phyloP scores from a whole-genome alignment of 1,140 invertebrate species.

The Uloborus diversus region DNA sequence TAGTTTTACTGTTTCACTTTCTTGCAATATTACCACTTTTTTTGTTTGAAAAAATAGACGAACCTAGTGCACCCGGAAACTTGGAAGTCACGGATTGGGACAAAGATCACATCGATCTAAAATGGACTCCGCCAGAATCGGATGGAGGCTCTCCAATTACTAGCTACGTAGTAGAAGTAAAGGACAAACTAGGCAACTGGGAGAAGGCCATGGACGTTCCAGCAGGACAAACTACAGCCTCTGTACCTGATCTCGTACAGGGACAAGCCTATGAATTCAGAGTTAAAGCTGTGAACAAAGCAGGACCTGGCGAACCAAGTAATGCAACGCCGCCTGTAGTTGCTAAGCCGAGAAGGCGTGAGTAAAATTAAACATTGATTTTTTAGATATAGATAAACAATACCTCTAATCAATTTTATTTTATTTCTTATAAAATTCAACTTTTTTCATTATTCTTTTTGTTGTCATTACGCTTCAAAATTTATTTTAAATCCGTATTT shows the following conservation, averaged over 20 bases:
- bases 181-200: constrained; percentile 95
- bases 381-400: background rate
- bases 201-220: constrained; percentile 88
- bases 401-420: background rate
- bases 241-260: constrained; percentile 88
- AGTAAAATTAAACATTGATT: constrained; percentile 32
- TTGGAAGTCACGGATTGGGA: constrained; percentile 95
- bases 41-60: constrained; percentile 70
- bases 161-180: constrained; percentile 89
- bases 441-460: no score
- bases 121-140: constrained; percentile 80
- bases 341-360: constrained; percentile 83
- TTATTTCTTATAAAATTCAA: no score
- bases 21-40: background rate
- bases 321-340: constrained; percentile 86
- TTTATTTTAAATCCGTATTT: no score
- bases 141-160: constrained; percentile 88
- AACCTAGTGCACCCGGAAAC: constrained; percentile 92
- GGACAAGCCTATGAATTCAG: constrained; percentile 91
- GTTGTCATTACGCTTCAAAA: no score
- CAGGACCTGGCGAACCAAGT: constrained; percentile 78
- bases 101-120: constrained; percentile 88
- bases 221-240: constrained; percentile 80
- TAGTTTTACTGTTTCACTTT: background rate
- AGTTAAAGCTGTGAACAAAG: constrained; percentile 85